These are phyloP conservation scores for Ianthella basta DNA, from an alignment of 37 sponge, comb jelly and placozoan genomes.

Conservation along the genomic window DNA sequence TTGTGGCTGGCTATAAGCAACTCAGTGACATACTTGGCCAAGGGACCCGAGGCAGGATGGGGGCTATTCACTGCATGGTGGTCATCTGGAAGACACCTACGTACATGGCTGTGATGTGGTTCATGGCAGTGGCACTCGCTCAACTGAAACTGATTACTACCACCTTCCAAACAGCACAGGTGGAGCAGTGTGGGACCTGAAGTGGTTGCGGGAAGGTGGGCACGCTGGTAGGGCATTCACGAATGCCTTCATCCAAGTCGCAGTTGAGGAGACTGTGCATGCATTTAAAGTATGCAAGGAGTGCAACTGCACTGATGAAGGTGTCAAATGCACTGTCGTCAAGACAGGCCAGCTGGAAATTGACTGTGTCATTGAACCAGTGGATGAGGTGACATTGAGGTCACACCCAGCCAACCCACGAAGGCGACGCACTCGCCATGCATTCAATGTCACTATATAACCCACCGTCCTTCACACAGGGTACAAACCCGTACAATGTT, in stretches of 20 bases:
- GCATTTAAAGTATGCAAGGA: conserved; percentile 53
- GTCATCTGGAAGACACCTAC: conserved; percentile 64
- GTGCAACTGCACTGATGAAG: conserved; percentile 54
- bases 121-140: too few relatives aligned
- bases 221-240: conserved; percentile 68
- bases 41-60: background rate
- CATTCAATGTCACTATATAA: too few relatives aligned
- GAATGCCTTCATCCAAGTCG: conserved; percentile 66
- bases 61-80: conserved; percentile 21
- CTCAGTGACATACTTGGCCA: too few relatives aligned
- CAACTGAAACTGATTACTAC: conserved; percentile 74
- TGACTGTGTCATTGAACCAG: background rate
- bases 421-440: background rate
- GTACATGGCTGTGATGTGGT: conserved; percentile 57
- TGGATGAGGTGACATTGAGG: background rate
- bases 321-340: background rate
- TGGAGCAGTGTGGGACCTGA: conserved; percentile 85
- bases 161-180: conserved; percentile 55
- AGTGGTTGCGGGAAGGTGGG: conserved; percentile 59
- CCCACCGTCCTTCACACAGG: background rate
- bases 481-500: background rate
- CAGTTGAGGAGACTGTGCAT: conserved; percentile 57
- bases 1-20: too few relatives aligned
- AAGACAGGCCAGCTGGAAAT: background rate
- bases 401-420: background rate